Evolutionary conservation across 2,888 invertebrate species (phyloP).

Genomic region (Digitonthophagus gazella): DNA sequence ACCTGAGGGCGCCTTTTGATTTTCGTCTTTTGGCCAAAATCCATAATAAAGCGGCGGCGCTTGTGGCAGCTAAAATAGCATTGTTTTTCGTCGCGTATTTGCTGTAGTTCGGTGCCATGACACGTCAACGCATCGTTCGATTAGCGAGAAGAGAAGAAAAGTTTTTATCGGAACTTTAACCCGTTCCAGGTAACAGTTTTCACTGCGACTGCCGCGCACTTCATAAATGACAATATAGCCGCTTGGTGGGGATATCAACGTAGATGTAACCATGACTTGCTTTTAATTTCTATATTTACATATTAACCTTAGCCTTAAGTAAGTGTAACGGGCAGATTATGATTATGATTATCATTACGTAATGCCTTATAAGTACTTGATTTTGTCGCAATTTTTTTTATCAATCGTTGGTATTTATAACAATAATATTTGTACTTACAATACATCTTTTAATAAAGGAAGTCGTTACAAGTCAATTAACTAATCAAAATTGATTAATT

Average conservation of each 20-base stretch:
- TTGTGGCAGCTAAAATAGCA: conserved; percentile 62
- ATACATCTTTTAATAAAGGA: too few species aligned
- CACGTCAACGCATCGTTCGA: conserved; percentile 6
- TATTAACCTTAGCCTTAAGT: neutral
- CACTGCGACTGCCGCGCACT: neutral
- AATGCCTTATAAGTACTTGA: neutral
- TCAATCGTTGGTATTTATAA: too few species aligned
- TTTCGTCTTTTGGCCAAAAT: conserved; percentile 56
- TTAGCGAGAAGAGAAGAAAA: neutral
- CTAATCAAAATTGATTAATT: too few species aligned
- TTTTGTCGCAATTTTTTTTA: too few species aligned
- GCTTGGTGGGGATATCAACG: neutral
- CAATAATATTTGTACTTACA: too few species aligned
- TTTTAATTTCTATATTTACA: neutral
- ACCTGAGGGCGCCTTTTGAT: conserved; percentile 44
- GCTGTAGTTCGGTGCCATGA: conserved; percentile 75
- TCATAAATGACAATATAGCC: neutral
- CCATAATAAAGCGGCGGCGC: conserved; percentile 62
- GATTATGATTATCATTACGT: neutral
- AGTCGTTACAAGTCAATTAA: too few species aligned
- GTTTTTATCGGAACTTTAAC: neutral
- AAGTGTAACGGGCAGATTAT: neutral
- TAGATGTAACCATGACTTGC: neutral
- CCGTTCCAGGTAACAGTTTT: neutral
- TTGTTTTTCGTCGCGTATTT: conserved; percentile 70